Evolutionary conservation across 2,113 vertebrate genomes (phyloP).

Genomic region (Tetraodon nigroviridis): DNA sequence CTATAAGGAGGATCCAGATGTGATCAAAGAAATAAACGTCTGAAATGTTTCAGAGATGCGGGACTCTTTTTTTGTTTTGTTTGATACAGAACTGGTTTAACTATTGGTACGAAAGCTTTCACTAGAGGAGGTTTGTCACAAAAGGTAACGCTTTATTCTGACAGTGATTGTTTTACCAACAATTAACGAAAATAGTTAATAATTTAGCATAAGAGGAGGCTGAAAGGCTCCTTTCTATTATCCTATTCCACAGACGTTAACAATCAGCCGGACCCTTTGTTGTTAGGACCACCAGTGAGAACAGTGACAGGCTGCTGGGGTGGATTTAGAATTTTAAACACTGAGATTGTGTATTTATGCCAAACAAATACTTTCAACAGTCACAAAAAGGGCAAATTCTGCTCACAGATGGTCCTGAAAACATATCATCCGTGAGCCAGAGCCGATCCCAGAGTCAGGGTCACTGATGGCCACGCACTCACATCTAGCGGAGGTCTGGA

Average conservation of each 20-base stretch:
- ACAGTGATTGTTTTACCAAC: too few species aligned
- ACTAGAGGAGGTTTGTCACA: too few species aligned
- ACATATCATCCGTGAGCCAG: too few species aligned
- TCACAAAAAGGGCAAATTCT: slow-evolving; percentile 3
- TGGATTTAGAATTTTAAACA: not conserved
- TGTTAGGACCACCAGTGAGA: slow-evolving; percentile 58
- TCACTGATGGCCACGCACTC: not conserved
- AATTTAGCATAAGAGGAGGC: not conserved
- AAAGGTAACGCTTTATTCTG: too few species aligned
- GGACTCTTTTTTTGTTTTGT: too few species aligned
- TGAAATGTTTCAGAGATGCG: too few species aligned
- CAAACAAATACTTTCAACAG: slow-evolving; percentile 10
- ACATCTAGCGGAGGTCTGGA: not conserved
- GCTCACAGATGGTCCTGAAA: slow-evolving; percentile 7
- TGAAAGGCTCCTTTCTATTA: slow-evolving; percentile 23
- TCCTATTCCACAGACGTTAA: slow-evolving; percentile 57
- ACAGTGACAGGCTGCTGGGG: slow-evolving; percentile 23
- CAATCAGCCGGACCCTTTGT: slow-evolving; percentile 48
- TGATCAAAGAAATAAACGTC: not conserved
- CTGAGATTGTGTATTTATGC: not conserved
- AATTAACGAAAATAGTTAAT: slow-evolving; percentile 40
- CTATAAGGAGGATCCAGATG: slow-evolving; percentile 20
- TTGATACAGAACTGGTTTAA: too few species aligned
- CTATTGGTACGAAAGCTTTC: too few species aligned
- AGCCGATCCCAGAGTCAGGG: not conserved